Conservation (phyloP, 2,797 vertebrate species). For the Threskiornis aethiopicus region DNA sequence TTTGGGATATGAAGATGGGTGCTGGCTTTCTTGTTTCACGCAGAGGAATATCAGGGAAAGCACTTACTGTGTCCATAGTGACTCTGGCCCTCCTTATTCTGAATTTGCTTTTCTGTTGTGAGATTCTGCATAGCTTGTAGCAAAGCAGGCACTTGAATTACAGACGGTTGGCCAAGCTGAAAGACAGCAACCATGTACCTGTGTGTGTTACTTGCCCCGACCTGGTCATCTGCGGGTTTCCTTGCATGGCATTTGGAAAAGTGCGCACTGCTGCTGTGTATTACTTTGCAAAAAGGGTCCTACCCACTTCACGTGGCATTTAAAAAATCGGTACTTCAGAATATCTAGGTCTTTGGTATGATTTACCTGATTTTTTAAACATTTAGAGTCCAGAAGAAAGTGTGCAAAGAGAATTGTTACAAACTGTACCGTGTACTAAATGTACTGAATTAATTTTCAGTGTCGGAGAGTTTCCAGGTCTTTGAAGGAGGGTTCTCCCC, state of each 20-base stretch:
- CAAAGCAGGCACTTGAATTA: background rate
- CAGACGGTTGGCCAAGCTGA: background rate
- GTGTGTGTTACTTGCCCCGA: too few relatives aligned
- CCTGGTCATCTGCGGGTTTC: background rate
- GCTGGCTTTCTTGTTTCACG: background rate
- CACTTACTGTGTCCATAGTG: accelerated
- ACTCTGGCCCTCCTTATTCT: background rate
- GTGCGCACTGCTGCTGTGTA: accelerated
- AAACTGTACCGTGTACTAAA: background rate
- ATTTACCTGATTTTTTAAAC: background rate
- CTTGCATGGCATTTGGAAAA: background rate
- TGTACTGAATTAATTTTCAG: background rate
- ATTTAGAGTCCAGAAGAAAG: background rate
- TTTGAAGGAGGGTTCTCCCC: background rate
- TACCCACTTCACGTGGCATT: accelerated
- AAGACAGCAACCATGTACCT: background rate
- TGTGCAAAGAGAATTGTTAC: background rate
- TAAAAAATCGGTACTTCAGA: background rate
- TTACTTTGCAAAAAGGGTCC: background rate
- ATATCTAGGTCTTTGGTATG: background rate
- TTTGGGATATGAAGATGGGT: background rate
- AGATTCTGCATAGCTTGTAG: background rate
- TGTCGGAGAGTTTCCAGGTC: background rate
- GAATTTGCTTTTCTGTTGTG: background rate
- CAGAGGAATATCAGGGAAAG: too few relatives aligned